Evolutionary conservation across 1,140 invertebrate species (phyloP).

Genomic region (Anastrepha ludens): DNA sequence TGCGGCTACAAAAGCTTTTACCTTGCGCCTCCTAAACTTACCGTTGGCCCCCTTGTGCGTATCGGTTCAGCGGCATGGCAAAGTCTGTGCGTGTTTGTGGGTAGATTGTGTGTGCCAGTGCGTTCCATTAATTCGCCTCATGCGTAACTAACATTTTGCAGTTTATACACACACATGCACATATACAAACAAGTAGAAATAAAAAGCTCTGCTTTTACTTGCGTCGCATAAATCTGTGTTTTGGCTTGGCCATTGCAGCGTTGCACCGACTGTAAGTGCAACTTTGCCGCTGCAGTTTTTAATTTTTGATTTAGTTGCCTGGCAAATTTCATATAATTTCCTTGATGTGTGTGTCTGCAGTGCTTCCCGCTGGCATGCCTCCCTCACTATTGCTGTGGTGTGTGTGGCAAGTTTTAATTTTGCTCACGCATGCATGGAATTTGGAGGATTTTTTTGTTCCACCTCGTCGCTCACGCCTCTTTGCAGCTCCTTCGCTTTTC

Average conservation of each 20-base stretch:
- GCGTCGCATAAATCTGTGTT: neutral
- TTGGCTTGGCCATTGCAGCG: conserved; percentile 1
- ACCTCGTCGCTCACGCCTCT: neutral
- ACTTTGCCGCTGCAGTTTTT: conserved; percentile 18
- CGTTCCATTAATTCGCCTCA: conserved; percentile 41
- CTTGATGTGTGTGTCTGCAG: neutral
- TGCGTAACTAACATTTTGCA: conserved; percentile 35
- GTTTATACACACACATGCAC: neutral
- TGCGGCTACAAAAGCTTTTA: neutral
- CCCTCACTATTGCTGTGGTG: neutral
- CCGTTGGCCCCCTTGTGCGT: neutral
- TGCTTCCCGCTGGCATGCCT: neutral
- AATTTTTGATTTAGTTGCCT: conserved; percentile 40
- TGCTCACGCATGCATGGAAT: conserved; percentile 47
- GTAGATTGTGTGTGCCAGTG: neutral
- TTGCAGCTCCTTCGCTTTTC: neutral
- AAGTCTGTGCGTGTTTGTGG: neutral
- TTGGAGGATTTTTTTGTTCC: conserved; percentile 28
- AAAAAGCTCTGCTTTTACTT: neutral
- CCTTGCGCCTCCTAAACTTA: neutral
- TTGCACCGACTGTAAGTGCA: neutral
- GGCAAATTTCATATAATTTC: conserved; percentile 41
- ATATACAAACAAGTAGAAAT: neutral
- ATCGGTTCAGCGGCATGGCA: neutral
- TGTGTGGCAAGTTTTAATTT: conserved; percentile 49